Percentiles rank a stretch among this genome's conserved stretches.
Evolutionary conservation across 2,113 vertebrate genomes (phyloP).

Genomic region (Struthio camelus): DNA sequence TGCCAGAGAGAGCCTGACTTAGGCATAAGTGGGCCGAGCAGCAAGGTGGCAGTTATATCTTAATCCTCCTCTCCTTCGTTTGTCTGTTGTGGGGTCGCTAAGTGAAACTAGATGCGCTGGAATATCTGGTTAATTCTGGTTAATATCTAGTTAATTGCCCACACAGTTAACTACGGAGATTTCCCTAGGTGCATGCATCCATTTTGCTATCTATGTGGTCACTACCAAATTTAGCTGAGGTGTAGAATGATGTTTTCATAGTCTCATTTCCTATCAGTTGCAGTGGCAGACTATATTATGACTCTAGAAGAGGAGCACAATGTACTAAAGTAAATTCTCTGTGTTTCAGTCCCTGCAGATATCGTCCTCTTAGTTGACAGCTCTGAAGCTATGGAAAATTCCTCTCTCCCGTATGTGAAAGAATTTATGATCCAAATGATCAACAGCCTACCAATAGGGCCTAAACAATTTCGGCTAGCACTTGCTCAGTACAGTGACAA

Average conservation of each 20-base stretch:
- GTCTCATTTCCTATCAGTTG: not conserved
- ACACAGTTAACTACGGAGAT: too few relatives aligned
- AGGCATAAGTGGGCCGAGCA: not conserved
- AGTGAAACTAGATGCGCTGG: not conserved
- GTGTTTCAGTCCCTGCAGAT: conserved; percentile 47
- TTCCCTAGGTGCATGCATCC: not conserved
- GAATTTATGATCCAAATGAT: conserved; percentile 47
- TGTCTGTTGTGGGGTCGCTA: too few relatives aligned
- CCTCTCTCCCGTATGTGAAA: conserved; percentile 48
- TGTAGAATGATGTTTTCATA: not conserved
- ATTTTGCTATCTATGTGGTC: not conserved
- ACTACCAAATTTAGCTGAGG: not conserved
- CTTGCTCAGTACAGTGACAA: conserved; percentile 67
- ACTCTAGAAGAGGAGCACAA: not conserved
- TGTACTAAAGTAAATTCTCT: not conserved
- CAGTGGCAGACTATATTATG: not conserved
- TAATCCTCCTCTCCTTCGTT: not conserved
- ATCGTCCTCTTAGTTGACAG: conserved; percentile 72
- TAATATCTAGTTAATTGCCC: too few relatives aligned
- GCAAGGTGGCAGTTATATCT: not conserved
- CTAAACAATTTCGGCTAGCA: conserved; percentile 56
- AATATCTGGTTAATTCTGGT: too few relatives aligned
- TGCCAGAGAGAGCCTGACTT: not conserved
- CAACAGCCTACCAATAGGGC: conserved; percentile 45
- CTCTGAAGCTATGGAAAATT: conserved; percentile 49